Evolutionary conservation across 2,888 invertebrate genomes (phyloP).

Genomic region (Orgyia antiqua): DNA sequence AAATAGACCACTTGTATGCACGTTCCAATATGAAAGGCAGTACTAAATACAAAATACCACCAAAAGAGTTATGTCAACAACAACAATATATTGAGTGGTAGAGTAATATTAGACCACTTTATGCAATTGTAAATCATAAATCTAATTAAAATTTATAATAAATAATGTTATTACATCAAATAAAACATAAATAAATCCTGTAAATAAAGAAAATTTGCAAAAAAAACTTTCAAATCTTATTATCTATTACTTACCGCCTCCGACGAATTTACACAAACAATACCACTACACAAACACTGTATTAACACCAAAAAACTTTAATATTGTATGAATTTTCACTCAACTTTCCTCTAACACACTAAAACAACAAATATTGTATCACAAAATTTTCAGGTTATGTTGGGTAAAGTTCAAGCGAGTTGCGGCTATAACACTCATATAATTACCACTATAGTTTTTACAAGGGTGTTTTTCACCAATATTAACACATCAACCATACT

Average conservation of each 20-base stretch:
- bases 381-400: conserved; percentile 23
- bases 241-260: conserved; percentile 24
- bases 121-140: too few relatives aligned
- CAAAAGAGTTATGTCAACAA: too few relatives aligned
- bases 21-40: too few relatives aligned
- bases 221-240: conserved; percentile 15
- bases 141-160: too few relatives aligned
- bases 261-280: conserved; percentile 2
- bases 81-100: too few relatives aligned
- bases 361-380: conserved; percentile 8
- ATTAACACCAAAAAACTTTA: conserved; percentile 5
- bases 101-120: too few relatives aligned
- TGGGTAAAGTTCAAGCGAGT: conserved; percentile 4
- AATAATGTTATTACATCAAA: too few relatives aligned
- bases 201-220: conserved; percentile 3
- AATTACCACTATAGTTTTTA: background rate
- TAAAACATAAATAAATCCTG: too few relatives aligned
- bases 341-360: conserved; percentile 8
- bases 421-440: background rate
- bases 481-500: too few relatives aligned
- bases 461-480: background rate
- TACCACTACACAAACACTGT: conserved; percentile 6
- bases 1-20: too few relatives aligned
- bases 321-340: conserved; percentile 5
- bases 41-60: too few relatives aligned